Conservation (phyloP, 2,113 vertebrate species). For the Malurus cyaneus region DNA sequence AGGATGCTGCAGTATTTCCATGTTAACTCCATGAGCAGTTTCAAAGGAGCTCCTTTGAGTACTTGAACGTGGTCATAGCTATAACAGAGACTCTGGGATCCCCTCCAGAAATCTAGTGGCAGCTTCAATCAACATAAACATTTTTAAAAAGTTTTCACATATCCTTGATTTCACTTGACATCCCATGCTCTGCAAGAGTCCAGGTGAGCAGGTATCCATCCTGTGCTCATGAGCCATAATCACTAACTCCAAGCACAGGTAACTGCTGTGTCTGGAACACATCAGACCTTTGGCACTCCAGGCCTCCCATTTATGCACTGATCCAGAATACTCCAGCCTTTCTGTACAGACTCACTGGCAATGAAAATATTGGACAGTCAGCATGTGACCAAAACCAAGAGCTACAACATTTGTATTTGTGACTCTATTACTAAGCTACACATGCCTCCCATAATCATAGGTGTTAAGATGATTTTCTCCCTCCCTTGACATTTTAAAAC, state of each 20-base stretch:
- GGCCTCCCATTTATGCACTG: not conserved
- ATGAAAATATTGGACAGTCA: constrained; percentile 3
- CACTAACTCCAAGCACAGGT: not conserved
- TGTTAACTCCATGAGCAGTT: not conserved
- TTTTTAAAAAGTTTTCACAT: not conserved
- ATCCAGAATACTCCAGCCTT: not conserved
- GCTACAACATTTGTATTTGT: not conserved
- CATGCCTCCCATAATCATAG: not conserved
- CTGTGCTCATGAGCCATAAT: not conserved
- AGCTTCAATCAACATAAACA: not conserved
- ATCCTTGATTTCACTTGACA: not conserved
- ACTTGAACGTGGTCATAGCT: not conserved
- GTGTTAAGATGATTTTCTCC: not conserved
- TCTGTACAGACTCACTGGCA: not conserved
- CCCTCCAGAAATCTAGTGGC: not conserved
- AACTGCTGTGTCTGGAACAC: not conserved
- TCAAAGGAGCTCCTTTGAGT: not conserved
- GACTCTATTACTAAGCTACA: not conserved
- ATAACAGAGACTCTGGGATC: not conserved
- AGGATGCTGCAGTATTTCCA: not conserved
- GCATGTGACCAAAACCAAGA: not conserved
- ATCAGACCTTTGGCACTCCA: not conserved
- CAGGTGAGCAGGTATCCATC: not conserved
- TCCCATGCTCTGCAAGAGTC: not conserved
- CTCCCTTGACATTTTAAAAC: not conserved